Conservation (phyloP, 23 tunicate genomes). For the Pegea sp. region DNA sequence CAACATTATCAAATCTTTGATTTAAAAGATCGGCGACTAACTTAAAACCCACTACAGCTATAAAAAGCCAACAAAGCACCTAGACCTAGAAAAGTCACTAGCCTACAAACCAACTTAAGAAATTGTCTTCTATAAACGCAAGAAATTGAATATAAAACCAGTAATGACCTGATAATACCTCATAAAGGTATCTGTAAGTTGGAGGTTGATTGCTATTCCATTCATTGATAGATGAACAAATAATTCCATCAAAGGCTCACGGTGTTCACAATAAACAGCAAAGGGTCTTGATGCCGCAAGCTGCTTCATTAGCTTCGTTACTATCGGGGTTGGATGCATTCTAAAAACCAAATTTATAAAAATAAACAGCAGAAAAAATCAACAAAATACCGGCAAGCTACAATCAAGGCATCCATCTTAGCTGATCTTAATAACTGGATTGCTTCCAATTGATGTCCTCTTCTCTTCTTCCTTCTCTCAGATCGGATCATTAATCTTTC, state of each 20-base stretch:
- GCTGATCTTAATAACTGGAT: slow-evolving; percentile 7
- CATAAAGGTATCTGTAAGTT: slow-evolving; percentile 48
- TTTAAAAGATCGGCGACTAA: too few species aligned
- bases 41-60: too few species aligned
- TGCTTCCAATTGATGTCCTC: slow-evolving; percentile 27
- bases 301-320: slow-evolving; percentile 19
- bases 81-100: neutral
- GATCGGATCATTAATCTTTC: slow-evolving; percentile 28
- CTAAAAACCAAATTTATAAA: too few species aligned
- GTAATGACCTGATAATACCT: slow-evolving; percentile 42
- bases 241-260: slow-evolving; percentile 91
- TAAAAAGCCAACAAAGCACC: neutral
- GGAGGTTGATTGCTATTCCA: slow-evolving; percentile 40
- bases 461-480: slow-evolving; percentile 36
- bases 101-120: neutral
- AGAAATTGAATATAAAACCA: neutral
- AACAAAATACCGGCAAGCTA: slow-evolving; percentile 38
- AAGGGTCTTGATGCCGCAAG: slow-evolving; percentile 64
- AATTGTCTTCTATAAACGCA: neutral
- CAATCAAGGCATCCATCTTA: slow-evolving; percentile 41
- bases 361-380: too few species aligned
- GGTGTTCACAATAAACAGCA: slow-evolving; percentile 63
- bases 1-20: too few species aligned
- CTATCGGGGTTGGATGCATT: slow-evolving; percentile 78
- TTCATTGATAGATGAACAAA: slow-evolving; percentile 33